Evolutionary conservation across 2,797 vertebrate species (phyloP), one percentile per base, ranked within the genome.

Genomic region (Tympanoctomys barrerae): DNA sequence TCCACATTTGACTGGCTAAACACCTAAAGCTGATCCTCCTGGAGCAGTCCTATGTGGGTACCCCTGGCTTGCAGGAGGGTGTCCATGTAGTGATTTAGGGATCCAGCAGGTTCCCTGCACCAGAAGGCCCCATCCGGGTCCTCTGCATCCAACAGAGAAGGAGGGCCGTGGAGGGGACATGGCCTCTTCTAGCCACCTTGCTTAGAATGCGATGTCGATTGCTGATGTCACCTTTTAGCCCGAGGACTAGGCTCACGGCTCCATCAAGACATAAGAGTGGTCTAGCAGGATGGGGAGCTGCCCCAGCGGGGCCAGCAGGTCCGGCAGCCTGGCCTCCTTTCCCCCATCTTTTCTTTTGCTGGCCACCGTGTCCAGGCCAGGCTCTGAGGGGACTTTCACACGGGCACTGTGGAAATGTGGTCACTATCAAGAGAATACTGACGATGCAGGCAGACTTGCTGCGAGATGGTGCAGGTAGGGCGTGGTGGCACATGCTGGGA

Each of bases 211-310:
- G 12, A n/a, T n/a, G 33, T 11, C 22, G 54, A 1, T 24, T 49
- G 81, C 31, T 61, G 31, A 22, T 3, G 2, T 39, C 49, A 39
- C 3, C 1, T 33, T 66, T 31, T 18, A 7, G 42, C 1, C 0
- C 1, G 36, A 84, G 62, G 57, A 80, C 4, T 0, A n/a, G 28
- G 39, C 77, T 12, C 7, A 4, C 0, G 33, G 61, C 11, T 11
- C 31, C 26, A 28, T 16, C 3, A 36, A 19, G 73, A 36, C 12
- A 26, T 19, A 21, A 75, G 83, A 24, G 61, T 19, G 54, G 28
- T 61, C 10, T 1, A 18, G 36, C 6, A 6, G 39, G 73, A 86
- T n/a, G 21, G 21, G 77, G 21, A 49, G 14, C 33, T 10, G 3
- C 0, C 19, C 82, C 62, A 26, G 31, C 2, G 59, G 18, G 24